These are phyloP conservation scores for Hyperoodon ampullatus DNA, from an alignment of 2,113 vertebrate genomes.

Conservation along the genomic window DNA sequence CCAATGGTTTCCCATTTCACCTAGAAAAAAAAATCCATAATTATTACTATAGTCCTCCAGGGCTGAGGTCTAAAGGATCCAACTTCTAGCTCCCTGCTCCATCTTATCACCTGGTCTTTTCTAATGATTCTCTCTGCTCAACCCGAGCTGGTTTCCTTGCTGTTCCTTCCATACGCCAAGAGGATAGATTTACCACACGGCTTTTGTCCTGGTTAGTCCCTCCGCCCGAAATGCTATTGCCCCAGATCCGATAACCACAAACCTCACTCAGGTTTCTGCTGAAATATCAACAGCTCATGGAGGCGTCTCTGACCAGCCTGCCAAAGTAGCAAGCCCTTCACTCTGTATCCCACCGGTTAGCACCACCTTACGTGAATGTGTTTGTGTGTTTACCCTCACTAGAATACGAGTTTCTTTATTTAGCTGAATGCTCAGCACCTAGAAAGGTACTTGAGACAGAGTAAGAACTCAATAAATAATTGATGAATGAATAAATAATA, in stretches of 20 bases:
- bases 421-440: not conserved
- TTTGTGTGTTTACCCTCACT: not conserved
- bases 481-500: not conserved
- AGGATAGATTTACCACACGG: not conserved
- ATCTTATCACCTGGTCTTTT: not conserved
- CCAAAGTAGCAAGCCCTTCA: not conserved
- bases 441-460: not conserved
- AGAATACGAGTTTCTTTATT: not conserved
- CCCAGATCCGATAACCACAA: not conserved
- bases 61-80: not conserved
- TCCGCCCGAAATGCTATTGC: not conserved
- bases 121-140: not conserved
- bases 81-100: not conserved
- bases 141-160: not conserved
- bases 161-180: not conserved
- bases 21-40: not conserved
- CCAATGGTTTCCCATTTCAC: not conserved
- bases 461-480: not conserved
- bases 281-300: not conserved
- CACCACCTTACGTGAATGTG: not conserved
- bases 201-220: not conserved
- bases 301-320: not conserved
- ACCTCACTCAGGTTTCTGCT: not conserved
- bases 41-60: not conserved
- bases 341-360: not conserved